phyloP scores from a whole-genome alignment of 2,888 invertebrate species.

The Dromius quadrimaculatus region DNA sequence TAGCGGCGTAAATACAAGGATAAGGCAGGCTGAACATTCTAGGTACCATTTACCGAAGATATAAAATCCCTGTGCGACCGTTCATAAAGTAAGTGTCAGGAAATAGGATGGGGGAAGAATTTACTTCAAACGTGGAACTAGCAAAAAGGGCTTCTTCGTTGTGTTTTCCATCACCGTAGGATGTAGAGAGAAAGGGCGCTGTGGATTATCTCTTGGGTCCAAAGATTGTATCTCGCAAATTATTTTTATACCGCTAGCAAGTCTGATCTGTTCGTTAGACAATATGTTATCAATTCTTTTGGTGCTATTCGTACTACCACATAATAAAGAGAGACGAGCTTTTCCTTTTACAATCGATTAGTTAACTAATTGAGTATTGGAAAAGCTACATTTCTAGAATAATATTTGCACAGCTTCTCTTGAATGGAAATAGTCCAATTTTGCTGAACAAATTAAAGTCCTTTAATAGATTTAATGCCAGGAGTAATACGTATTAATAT shows the following conservation, averaged over 20 bases:
- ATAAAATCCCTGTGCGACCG: constrained; percentile 47
- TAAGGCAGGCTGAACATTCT: constrained; percentile 39
- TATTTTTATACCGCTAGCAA: constrained; percentile 1
- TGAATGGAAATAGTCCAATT: too few species aligned
- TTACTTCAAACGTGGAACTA: constrained; percentile 20
- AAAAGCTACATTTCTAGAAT: too few species aligned
- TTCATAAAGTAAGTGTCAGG: constrained; percentile 46
- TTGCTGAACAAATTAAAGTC: constrained; percentile 21
- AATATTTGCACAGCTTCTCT: too few species aligned
- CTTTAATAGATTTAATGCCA: constrained; percentile 3
- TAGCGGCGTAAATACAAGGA: constrained; percentile 45
- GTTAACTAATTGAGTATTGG: too few species aligned
- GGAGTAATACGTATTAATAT: constrained; percentile 21
- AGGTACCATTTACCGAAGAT: constrained; percentile 26
- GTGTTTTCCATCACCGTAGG: too few species aligned
- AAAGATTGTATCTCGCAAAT: neutral
- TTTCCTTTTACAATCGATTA: too few species aligned
- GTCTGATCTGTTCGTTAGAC: neutral
- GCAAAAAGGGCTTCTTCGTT: too few species aligned
- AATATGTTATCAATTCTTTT: too few species aligned
- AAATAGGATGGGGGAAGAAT: constrained; percentile 27
- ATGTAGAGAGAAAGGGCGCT: too few species aligned
- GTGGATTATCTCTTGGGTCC: constrained; percentile 16
- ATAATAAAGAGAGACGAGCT: too few species aligned
- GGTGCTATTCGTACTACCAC: too few species aligned